phyloP scores from a whole-genome alignment of 1,140 invertebrate species.

The Ectropis grisescens region DNA sequence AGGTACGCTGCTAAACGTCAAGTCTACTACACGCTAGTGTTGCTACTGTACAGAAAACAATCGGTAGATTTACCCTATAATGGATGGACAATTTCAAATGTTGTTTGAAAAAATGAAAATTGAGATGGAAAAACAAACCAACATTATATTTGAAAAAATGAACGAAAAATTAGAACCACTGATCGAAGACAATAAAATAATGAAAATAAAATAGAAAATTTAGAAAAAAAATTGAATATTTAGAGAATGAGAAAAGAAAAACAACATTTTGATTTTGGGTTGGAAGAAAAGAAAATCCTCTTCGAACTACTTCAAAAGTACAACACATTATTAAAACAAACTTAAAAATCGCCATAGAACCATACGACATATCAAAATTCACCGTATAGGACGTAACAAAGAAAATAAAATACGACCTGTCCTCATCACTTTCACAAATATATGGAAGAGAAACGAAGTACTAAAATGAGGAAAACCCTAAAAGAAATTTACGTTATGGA shows the following conservation, averaged over 20 bases:
- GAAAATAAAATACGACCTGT: slow-evolving; percentile 11
- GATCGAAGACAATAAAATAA: slow-evolving; percentile 15
- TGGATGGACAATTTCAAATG: slow-evolving; percentile 18
- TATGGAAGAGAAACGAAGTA: slow-evolving; percentile 14
- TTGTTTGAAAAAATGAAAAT: slow-evolving; percentile 18
- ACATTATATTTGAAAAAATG: slow-evolving; percentile 15
- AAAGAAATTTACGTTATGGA: slow-evolving; percentile 15
- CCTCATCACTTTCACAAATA: slow-evolving; percentile 7
- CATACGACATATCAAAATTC: slow-evolving; percentile 9
- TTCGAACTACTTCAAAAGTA: slow-evolving; percentile 4
- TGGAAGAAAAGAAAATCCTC: slow-evolving; percentile 11
- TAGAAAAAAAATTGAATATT: slow-evolving; percentile 2
- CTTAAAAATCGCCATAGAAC: slow-evolving; percentile 8
- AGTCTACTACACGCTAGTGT: slow-evolving; percentile 8
- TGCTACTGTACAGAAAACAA: slow-evolving; percentile 4
- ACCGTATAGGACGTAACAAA: slow-evolving; percentile 9
- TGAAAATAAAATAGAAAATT: slow-evolving; percentile 16
- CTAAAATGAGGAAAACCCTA: slow-evolving; percentile 13
- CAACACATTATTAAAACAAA: slow-evolving; percentile 5
- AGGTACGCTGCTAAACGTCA: too few species aligned
- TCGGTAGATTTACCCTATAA: too few species aligned
- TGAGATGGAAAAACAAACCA: slow-evolving; percentile 18
- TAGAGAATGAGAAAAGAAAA: background rate
- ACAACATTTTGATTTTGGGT: slow-evolving; percentile 16
- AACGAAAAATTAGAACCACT: slow-evolving; percentile 13